These are phyloP conservation scores for Eulemur rubriventer DNA, from an alignment of 2,797 vertebrate genomes.

Conservation along the genomic window DNA sequence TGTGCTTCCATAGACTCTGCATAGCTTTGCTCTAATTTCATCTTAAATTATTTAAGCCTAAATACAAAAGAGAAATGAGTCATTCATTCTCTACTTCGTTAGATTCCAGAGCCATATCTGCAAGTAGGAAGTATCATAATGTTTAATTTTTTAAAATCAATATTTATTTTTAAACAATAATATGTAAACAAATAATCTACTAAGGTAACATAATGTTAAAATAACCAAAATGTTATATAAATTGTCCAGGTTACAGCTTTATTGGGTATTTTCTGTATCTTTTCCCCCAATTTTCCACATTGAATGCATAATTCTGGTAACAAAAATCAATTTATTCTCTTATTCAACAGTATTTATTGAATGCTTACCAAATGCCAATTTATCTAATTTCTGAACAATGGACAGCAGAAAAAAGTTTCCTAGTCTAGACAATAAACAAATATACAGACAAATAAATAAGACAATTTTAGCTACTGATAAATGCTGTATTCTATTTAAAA, in stretches of 20 bases:
- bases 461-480: background rate
- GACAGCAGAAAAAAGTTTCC: background rate
- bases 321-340: background rate
- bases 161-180: background rate
- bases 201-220: background rate
- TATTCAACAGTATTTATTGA: background rate
- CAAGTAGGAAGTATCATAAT: background rate
- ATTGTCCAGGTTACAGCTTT: background rate
- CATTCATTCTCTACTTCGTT: background rate
- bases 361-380: background rate
- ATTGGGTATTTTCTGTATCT: background rate
- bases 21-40: background rate
- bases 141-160: background rate
- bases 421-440: background rate
- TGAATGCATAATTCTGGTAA: background rate
- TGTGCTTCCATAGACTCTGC: background rate
- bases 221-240: background rate
- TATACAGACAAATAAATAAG: background rate
- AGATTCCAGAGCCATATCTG: background rate
- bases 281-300: background rate
- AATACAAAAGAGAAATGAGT: background rate
- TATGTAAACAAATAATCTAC: background rate
- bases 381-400: background rate
- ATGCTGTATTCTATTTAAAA: background rate
- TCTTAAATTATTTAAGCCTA: background rate